Evolutionary conservation across 2,113 vertebrate genomes (phyloP), one percentile per base, ranked within the genome.

Genomic region (Hipposideros armiger): DNA sequence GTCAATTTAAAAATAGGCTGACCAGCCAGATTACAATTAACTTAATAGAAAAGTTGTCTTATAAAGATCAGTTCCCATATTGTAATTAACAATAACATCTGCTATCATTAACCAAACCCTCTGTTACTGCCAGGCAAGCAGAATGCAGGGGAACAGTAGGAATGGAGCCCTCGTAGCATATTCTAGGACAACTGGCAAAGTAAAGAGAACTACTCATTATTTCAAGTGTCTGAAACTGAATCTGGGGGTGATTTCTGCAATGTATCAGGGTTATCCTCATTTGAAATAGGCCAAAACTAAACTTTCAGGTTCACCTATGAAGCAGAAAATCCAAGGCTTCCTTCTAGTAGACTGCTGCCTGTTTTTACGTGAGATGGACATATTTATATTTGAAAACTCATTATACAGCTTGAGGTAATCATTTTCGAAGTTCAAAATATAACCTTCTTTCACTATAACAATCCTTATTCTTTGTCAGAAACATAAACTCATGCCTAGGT

Each of bases 1-100:
- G 73, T 95, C 93, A 91, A 60, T 91, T 96, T 92, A 91, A 97
- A 93, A 96, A 83, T 32, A 92, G 91, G 26, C 80, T 62, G 36
- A 72, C 42, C 77, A 80, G 32, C 67, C 62, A 91, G 86, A 45
- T 86, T 88, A 92, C 84, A 82, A 77, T 94, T 83, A 90, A 87
- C 78, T 60, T 58, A 50, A 42, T n/a, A 85, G 66, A 88, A 87
- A 94, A 96, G 40, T 77, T 92, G 30, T 67, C 73, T 89, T 94
- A 78, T 89, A 45, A 95, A 74, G 74, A 73, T 91, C 67, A 67
- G 85, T 94, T 95, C 69, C 78, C 64, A 50, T 54, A 16, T 52
- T 15, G 0, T 81, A 72, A 93, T 87, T 91, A 90, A 69, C 16
- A 14, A 80, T 92, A 62, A 85, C 90, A 74, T 87, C 32, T 72